Conservation (phyloP, 2,797 vertebrate genomes). For the Hipposideros larvatus region DNA sequence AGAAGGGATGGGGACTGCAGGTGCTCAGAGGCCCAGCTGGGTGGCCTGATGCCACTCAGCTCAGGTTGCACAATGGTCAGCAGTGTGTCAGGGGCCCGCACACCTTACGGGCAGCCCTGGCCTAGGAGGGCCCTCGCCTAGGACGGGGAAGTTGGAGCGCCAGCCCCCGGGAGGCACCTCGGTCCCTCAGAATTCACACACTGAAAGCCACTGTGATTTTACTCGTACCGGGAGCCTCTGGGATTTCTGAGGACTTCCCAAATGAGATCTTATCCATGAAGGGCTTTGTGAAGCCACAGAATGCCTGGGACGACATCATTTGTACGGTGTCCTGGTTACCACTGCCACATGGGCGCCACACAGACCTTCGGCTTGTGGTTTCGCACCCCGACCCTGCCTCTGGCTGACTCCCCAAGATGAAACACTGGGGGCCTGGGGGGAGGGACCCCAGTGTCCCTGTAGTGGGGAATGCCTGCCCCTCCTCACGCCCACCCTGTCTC, state of each 20-base stretch:
- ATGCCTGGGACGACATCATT: rapidly evolving
- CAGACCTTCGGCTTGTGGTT: background rate
- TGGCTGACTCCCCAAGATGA: background rate
- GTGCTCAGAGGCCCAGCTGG: background rate
- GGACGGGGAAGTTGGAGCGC: rapidly evolving
- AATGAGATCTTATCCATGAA: background rate
- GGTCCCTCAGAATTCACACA: background rate
- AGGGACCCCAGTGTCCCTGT: too few species aligned
- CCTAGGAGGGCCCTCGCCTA: background rate
- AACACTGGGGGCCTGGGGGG: rapidly evolving
- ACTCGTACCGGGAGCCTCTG: background rate
- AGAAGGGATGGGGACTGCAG: too few species aligned
- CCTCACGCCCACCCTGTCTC: background rate
- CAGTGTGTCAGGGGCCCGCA: background rate
- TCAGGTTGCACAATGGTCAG: rapidly evolving
- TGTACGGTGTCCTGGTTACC: rapidly evolving
- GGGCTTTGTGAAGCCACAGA: background rate
- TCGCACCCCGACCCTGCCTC: rapidly evolving
- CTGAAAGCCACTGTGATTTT: background rate
- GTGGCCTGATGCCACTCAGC: background rate
- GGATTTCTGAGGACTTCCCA: background rate
- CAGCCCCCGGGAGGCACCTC: background rate
- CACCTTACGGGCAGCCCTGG: too few species aligned
- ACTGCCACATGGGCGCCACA: rapidly evolving
- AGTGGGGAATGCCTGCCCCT: rapidly evolving